Evolutionary conservation across 2,113 vertebrate genomes (phyloP).

Genomic region (Serilophus lunatus): DNA sequence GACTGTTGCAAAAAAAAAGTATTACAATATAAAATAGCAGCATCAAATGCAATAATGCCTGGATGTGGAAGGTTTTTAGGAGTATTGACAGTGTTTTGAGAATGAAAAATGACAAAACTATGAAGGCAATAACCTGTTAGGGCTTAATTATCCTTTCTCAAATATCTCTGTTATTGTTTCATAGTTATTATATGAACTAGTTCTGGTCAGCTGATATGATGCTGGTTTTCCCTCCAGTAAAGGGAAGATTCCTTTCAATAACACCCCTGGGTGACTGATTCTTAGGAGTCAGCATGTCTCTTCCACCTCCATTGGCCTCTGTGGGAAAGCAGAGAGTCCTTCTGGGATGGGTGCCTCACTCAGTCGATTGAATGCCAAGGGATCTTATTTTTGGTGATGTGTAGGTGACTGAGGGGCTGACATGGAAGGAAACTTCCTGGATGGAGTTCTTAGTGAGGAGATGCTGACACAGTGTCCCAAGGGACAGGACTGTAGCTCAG

Average conservation of each 20-base stretch:
- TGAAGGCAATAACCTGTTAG: background rate
- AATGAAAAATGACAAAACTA: background rate
- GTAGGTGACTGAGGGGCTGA: background rate
- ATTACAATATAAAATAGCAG: background rate
- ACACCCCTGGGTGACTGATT: background rate
- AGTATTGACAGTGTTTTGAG: background rate
- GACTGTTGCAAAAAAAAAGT: background rate
- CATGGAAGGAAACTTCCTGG: background rate
- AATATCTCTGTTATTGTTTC: background rate
- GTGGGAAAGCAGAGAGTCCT: background rate
- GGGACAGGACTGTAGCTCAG: background rate
- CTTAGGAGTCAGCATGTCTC: background rate
- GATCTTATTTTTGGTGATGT: background rate
- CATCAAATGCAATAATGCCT: background rate
- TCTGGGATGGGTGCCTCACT: background rate
- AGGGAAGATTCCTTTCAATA: background rate
- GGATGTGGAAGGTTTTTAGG: background rate
- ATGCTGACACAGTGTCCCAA: background rate
- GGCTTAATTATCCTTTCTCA: background rate
- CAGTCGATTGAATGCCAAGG: background rate
- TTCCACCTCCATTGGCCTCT: background rate
- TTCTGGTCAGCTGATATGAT: conserved; percentile 10
- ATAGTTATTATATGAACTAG: background rate
- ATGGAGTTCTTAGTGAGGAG: background rate
- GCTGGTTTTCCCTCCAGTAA: background rate